A percentile compares a stretch with the other conserved stretches of the same genome.
phyloP scores from a whole-genome alignment of 2,888 invertebrate genomes.

The Pheosia tremula region DNA sequence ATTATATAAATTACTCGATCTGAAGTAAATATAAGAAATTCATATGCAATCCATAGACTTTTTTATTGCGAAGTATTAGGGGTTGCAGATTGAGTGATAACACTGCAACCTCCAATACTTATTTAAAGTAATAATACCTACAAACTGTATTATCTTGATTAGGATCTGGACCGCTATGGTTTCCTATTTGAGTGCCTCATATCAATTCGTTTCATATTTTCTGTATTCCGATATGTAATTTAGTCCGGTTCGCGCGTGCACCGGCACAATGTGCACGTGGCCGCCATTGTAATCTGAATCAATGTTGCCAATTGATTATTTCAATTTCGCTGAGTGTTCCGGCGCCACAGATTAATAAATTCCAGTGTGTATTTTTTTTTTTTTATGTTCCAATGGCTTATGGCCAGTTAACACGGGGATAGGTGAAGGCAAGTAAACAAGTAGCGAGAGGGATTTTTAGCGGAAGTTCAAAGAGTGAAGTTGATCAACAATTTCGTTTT shows the following conservation, averaged over 20 bases:
- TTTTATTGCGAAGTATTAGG: background rate
- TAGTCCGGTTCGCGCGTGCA: constrained; percentile 34
- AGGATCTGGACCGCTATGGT: constrained; percentile 47
- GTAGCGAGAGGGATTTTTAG: no score
- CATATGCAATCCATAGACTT: no score
- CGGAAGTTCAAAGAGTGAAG: no score
- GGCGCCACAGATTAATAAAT: constrained; percentile 12
- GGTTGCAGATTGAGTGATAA: no score
- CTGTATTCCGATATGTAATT: constrained; percentile 42
- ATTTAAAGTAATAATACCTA: constrained; percentile 23
- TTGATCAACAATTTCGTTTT: no score
- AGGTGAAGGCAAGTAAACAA: no score
- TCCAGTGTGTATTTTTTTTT: background rate
- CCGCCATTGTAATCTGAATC: constrained; percentile 51
- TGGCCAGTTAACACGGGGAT: no score
- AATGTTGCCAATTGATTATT: constrained; percentile 64
- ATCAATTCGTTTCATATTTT: constrained; percentile 66
- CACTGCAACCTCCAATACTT: background rate
- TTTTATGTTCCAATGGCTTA: no score
- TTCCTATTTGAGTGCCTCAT: constrained; percentile 50
- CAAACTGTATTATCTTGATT: constrained; percentile 39
- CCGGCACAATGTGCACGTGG: constrained; percentile 52
- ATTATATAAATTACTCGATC: no score
- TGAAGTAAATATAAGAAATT: no score
- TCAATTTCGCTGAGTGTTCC: constrained; percentile 37